Evolutionary conservation across 2,797 vertebrate species (phyloP).

Genomic region (Selene dorsalis): DNA sequence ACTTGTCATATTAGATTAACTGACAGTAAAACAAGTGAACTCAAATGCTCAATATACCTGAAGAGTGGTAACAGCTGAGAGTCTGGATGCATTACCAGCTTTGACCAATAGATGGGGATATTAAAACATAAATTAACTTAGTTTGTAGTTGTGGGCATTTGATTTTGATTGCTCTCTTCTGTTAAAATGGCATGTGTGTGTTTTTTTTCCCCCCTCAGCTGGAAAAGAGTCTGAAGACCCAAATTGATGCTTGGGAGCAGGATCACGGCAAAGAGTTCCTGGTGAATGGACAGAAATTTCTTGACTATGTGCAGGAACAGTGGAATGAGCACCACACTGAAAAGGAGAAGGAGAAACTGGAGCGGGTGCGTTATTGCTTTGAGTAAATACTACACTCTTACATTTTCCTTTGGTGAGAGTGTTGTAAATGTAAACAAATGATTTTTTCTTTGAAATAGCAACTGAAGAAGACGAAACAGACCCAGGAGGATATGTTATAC

Average conservation of each 20-base stretch:
- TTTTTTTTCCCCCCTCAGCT: conserved; percentile 79
- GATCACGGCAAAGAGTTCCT: conserved; percentile 83
- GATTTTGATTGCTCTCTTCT: neutral
- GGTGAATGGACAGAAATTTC: conserved; percentile 90
- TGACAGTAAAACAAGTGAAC: neutral
- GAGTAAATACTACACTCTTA: neutral
- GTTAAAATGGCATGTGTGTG: neutral
- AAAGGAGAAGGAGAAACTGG: conserved; percentile 92
- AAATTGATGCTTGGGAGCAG: conserved; percentile 88
- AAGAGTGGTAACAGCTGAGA: neutral
- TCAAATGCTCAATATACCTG: neutral
- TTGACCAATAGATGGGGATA: conserved; percentile 45
- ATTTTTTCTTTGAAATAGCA: conserved; percentile 81
- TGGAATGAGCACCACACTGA: conserved; percentile 88
- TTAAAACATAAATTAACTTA: neutral
- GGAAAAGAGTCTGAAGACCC: conserved; percentile 89
- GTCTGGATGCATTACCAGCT: conserved; percentile 3
- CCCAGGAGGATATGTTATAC: conserved; percentile 90
- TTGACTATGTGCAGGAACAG: conserved; percentile 89
- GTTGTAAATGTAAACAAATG: neutral
- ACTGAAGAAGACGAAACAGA: conserved; percentile 92
- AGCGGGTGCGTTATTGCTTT: conserved; percentile 85
- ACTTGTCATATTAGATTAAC: neutral
- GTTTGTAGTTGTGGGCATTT: neutral
- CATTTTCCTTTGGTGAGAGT: neutral